Evolutionary conservation across 2,888 invertebrate genomes (phyloP).

Genomic region (Mactromeris polynyma): DNA sequence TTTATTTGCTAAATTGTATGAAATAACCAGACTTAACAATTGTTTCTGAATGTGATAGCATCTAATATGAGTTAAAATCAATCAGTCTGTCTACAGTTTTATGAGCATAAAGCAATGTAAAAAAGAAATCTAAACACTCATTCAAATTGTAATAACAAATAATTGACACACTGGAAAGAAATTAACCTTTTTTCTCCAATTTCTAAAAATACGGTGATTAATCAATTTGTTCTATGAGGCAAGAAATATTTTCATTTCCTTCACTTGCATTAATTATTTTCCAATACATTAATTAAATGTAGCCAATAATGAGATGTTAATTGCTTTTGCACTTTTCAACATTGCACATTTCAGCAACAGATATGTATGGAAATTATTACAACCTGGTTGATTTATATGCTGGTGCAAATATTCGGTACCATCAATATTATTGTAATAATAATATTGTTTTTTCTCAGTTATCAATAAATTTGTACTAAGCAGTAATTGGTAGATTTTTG

Average conservation of each 20-base stretch:
- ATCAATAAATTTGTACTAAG: too few relatives aligned
- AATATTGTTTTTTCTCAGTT: too few relatives aligned
- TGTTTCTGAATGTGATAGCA: not conserved
- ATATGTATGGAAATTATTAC: not conserved
- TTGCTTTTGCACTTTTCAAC: not conserved
- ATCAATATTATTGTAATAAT: too few relatives aligned
- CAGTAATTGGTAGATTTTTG: too few relatives aligned
- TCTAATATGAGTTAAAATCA: not conserved
- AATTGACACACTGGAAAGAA: not conserved
- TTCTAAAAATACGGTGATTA: not conserved
- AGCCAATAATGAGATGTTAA: not conserved
- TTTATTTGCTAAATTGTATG: too few relatives aligned
- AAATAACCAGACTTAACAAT: too few relatives aligned
- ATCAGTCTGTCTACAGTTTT: not conserved
- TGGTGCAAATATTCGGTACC: too few relatives aligned
- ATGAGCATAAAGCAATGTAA: constrained; percentile 6
- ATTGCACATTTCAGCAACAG: not conserved
- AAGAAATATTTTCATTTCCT: not conserved
- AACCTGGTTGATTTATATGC: not conserved
- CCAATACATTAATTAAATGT: not conserved
- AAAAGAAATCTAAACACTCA: not conserved
- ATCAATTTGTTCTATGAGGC: not conserved
- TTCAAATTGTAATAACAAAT: not conserved
- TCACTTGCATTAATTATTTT: not conserved
- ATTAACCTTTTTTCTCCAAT: not conserved